Evolutionary conservation across 2,797 vertebrate species (phyloP), one percentile per base, ranked within the genome.

Genomic region (Sus cebifrons): DNA sequence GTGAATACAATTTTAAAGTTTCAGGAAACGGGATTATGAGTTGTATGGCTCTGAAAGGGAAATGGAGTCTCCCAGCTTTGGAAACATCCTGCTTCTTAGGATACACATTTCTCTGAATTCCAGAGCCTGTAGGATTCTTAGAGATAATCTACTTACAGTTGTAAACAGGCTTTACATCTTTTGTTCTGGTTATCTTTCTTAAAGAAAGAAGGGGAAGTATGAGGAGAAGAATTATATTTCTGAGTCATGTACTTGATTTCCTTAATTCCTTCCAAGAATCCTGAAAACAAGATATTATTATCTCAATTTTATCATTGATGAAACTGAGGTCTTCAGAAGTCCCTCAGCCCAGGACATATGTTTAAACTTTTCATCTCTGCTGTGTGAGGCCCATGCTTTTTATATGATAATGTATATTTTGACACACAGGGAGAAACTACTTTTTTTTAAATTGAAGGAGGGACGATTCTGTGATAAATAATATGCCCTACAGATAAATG

Each of bases 1-100:
- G 52, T 68, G 73, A 58, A 77, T 32, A 62, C 40, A 40, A 27
- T 97, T 93, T 92, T n/a, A 52, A 97, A 97, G 65, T 78, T 93
- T 77, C 27, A 29, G 0, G 4, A 60, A 77, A 89, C 3, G 96
- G 29, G 21, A 29, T 40, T 70, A 67, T 4, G 36, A 96, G 65
- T 91, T 40, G 2, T 3, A 0, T 58, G 73, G 71, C 68, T 86
- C 83, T 6, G 23, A 67, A 90, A 83, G 49, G 60, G 3, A 14
- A 58, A 13, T 13, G 17, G 5, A 10, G 25, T 21, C 1, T 20
- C 17, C 1, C 13, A 62, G 49, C 32, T 32, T 89, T 62, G 25
- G 54, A 65, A 25, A 52, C 58, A 64, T 68, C 62, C 79, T n/a
- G 40, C 20, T 78, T 54, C 23, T 83, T 62, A 11, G 10, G n/a